Evolutionary conservation across 2,888 invertebrate genomes (phyloP).

Genomic region (Pristionchus fissidentatus): DNA sequence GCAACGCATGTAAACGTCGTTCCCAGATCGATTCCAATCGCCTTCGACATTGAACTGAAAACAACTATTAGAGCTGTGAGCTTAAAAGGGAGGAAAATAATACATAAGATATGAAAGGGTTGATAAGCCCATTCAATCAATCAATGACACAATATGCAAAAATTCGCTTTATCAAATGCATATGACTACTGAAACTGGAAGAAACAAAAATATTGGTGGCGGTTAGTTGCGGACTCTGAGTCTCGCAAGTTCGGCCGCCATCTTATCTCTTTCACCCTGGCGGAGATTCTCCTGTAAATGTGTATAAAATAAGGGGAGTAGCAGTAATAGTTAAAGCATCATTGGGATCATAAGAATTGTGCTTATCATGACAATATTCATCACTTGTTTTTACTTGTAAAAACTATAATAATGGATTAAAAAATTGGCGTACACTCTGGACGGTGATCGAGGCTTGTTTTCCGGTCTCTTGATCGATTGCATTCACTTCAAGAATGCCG

Average conservation of each 20-base stretch:
- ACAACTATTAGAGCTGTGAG: not conserved
- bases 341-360: too few species aligned
- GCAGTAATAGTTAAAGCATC: too few species aligned
- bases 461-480: not conserved
- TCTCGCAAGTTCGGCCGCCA: not conserved
- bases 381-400: too few species aligned
- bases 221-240: too few species aligned
- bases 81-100: not conserved
- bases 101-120: conserved; percentile 18
- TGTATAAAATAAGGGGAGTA: too few species aligned
- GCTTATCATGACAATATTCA: too few species aligned
- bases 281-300: conserved; percentile 1
- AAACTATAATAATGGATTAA: not conserved
- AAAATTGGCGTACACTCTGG: not conserved
- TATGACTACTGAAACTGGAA: too few species aligned
- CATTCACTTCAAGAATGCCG: not conserved
- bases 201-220: too few species aligned
- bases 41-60: not conserved
- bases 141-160: too few species aligned
- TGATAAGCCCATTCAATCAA: too few species aligned
- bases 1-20: conserved; percentile 27
- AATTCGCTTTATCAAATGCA: too few species aligned
- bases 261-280: not conserved
- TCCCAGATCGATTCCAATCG: conserved; percentile 19
- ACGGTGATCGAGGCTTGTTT: not conserved